These are phyloP conservation scores for Harlomillsia oculata DNA, from an alignment of 1,140 invertebrate species.

Conservation along the genomic window DNA sequence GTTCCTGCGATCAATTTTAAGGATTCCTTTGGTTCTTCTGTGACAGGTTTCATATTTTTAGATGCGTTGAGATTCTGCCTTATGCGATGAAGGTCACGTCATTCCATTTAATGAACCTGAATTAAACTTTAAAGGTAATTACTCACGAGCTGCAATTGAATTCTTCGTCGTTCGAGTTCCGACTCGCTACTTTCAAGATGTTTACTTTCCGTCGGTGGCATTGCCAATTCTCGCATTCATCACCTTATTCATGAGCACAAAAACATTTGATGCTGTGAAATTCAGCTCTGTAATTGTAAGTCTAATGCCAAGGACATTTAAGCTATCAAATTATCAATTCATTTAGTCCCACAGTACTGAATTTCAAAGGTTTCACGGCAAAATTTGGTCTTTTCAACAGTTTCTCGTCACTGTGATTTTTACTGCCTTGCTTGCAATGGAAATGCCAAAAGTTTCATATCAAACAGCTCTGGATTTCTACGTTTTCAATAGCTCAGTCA, in stretches of 20 bases:
- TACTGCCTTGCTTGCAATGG: background rate
- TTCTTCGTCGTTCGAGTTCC: conserved; percentile 17
- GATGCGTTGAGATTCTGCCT: no score
- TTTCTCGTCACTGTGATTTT: conserved; percentile 13
- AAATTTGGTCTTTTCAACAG: conserved; percentile 1
- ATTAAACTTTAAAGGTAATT: conserved; percentile 1
- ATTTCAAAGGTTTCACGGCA: conserved; percentile 3
- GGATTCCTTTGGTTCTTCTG: no score
- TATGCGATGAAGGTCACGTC: no score
- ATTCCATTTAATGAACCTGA: no score
- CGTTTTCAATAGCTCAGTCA: conserved; percentile 9
- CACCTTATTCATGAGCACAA: conserved; percentile 1
- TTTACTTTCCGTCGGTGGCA: conserved; percentile 17
- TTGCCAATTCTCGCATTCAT: conserved; percentile 10
- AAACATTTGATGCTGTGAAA: no score
- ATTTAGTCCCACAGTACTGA: background rate
- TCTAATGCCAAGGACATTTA: no score
- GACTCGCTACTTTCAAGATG: conserved; percentile 17
- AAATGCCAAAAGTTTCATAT: conserved; percentile 21
- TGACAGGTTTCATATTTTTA: no score
- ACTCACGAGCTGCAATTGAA: conserved; percentile 14
- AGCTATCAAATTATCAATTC: no score
- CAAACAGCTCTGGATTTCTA: conserved; percentile 29
- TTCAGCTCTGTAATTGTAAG: no score
- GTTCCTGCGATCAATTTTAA: no score